These are phyloP conservation scores for Brachyopa scutellaris DNA, from an alignment of 2,888 invertebrate genomes.

Conservation along the genomic window DNA sequence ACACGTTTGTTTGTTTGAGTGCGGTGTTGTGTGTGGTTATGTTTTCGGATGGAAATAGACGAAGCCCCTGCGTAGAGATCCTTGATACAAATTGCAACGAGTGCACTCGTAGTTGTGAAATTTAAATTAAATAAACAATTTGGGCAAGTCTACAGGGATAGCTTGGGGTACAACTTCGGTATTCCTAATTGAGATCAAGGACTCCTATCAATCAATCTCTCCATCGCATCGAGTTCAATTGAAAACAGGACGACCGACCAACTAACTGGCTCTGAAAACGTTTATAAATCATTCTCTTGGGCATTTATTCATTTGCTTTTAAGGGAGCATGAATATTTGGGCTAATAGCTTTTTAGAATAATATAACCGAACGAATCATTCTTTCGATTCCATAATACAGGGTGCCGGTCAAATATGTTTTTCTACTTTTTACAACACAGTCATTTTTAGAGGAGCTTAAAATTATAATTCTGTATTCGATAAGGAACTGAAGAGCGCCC, in stretches of 20 bases:
- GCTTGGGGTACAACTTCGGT: too few species aligned
- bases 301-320: constrained; percentile 1
- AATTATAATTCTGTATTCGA: too few species aligned
- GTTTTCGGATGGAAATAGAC: neutral
- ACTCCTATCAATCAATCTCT: neutral
- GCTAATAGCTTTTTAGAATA: too few species aligned
- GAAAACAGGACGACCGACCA: neutral
- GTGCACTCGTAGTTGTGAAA: constrained; percentile 3
- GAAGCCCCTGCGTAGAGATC: too few species aligned
- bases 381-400: too few species aligned
- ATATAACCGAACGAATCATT: too few species aligned
- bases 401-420: too few species aligned
- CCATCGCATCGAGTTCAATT: neutral
- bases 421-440: too few species aligned
- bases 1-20: neutral
- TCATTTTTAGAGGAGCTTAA: too few species aligned
- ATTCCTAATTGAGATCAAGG: neutral
- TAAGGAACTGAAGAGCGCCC: too few species aligned
- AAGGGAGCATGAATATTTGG: too few species aligned
- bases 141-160: neutral
- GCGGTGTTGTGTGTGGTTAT: neutral
- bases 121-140: constrained; percentile 12
- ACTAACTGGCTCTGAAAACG: constrained; percentile 4
- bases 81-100: too few species aligned
- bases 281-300: neutral